Conservation (phyloP, 2,888 invertebrate species). For the Orchesella flavescens region DNA sequence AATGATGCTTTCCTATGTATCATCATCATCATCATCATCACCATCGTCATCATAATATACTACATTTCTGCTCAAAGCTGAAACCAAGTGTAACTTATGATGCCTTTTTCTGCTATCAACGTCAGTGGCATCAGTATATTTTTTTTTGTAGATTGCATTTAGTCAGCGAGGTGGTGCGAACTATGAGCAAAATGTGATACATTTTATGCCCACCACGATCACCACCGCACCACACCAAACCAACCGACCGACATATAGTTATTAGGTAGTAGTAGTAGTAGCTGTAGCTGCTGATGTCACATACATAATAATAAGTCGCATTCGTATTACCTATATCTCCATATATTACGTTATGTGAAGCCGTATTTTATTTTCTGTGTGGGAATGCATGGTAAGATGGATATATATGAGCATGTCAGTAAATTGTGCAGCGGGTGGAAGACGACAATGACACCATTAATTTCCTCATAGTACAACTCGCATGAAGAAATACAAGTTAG, state of each 20-base stretch:
- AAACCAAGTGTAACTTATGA: conserved; percentile 54
- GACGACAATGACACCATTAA: conserved; percentile 59
- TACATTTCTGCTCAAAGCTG: background rate
- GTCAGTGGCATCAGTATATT: background rate
- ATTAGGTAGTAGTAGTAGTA: conserved; percentile 4
- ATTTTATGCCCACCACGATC: conserved; percentile 5
- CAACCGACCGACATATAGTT: conserved; percentile 27
- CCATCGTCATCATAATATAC: background rate
- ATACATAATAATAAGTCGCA: no score
- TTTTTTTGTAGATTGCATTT: background rate
- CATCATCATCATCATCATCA: background rate
- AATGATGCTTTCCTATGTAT: background rate
- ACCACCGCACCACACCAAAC: conserved; percentile 9
- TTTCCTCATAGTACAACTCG: conserved; percentile 51
- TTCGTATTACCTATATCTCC: no score
- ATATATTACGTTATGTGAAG: no score
- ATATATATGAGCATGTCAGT: conserved; percentile 41
- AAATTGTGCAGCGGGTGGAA: conserved; percentile 59
- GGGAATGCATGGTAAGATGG: background rate
- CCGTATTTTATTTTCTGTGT: conserved; percentile 12
- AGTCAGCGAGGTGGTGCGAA: background rate
- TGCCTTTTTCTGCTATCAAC: conserved; percentile 42
- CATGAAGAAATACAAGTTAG: no score
- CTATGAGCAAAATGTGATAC: conserved; percentile 35
- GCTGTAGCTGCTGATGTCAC: no score